These are phyloP conservation scores for Dolichallabes microphthalmus DNA, from an alignment of 2,113 vertebrate species.

Conservation along the genomic window DNA sequence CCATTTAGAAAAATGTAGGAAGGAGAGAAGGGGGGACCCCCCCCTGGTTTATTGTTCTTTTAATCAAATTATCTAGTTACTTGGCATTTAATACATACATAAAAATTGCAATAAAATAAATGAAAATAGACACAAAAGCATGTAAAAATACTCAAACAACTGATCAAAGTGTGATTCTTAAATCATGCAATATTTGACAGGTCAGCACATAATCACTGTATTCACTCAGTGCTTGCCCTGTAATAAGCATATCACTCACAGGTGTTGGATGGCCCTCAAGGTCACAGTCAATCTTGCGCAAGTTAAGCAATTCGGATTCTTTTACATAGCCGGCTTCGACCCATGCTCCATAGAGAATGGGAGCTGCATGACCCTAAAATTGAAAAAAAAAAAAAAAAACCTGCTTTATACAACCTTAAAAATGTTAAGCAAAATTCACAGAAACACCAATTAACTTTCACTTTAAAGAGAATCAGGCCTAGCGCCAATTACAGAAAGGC, in stretches of 20 bases:
- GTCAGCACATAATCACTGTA: neutral
- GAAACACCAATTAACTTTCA: neutral
- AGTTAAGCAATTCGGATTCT: constrained; percentile 73
- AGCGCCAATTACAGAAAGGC: neutral
- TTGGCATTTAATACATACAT: no score
- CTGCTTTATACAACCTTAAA: neutral
- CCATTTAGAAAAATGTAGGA: no score
- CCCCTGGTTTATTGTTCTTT: no score
- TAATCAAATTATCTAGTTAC: no score
- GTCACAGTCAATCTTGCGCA: constrained; percentile 75
- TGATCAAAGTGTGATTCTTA: neutral
- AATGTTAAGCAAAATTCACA: neutral
- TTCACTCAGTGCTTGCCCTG: neutral
- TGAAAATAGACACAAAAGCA: no score
- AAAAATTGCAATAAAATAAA: no score
- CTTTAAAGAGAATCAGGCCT: neutral
- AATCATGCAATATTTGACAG: neutral
- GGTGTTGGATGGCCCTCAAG: constrained; percentile 84
- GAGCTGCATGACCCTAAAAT: constrained; percentile 78
- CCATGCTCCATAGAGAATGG: constrained; percentile 79
- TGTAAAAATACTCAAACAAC: neutral
- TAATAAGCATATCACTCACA: constrained; percentile 60
- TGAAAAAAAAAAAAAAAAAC: neutral
- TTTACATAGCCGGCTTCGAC: constrained; percentile 74
- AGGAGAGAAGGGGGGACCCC: no score